Conservation (phyloP, 2,888 invertebrate species). For the Agelastica alni region DNA sequence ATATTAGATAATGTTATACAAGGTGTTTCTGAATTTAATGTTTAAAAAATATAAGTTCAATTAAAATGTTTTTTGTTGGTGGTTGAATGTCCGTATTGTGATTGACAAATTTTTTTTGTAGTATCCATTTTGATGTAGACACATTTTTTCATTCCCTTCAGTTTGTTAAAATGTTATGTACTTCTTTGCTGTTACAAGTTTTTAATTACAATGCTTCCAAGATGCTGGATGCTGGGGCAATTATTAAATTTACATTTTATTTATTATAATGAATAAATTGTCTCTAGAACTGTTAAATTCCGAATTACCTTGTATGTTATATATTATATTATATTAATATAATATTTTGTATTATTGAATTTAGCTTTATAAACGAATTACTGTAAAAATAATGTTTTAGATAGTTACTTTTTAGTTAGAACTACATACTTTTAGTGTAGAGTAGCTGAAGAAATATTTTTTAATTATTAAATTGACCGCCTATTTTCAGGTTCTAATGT, state of each 20-base stretch:
- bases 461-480: constrained; percentile 12
- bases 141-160: no score
- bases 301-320: neutral
- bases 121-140: neutral
- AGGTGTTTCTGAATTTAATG: neutral
- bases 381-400: constrained; percentile 15
- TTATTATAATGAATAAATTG: no score
- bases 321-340: constrained; percentile 1
- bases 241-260: no score
- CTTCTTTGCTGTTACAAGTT: no score
- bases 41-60: no score
- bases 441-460: constrained; percentile 19
- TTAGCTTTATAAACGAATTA: constrained; percentile 26
- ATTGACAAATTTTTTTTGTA: no score
- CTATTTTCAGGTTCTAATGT: constrained; percentile 20
- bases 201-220: no score
- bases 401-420: neutral
- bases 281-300: neutral
- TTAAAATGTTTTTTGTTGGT: no score
- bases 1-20: constrained; percentile 20
- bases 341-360: constrained; percentile 26
- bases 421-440: constrained; percentile 11
- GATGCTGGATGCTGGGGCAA: no score
- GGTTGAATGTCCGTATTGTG: no score
- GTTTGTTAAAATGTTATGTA: neutral